Conservation (phyloP, 2,888 invertebrate genomes). For the Xestia ashworthii region DNA sequence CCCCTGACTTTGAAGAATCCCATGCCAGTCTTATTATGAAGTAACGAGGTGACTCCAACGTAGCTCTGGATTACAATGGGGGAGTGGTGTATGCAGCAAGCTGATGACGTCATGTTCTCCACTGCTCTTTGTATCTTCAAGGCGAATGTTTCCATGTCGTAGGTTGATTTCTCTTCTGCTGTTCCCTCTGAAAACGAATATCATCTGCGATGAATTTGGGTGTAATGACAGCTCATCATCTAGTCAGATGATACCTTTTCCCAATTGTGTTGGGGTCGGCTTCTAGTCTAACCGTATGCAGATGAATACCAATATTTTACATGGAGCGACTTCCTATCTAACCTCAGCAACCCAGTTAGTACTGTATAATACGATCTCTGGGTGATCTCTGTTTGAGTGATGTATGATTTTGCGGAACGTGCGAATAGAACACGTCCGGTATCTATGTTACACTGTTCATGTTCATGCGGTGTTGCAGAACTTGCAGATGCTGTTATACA, state of each 20-base stretch:
- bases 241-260: too few relatives aligned
- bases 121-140: constrained; percentile 90
- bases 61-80: constrained; percentile 95
- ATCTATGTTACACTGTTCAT: not conserved
- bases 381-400: not conserved
- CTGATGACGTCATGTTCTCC: constrained; percentile 84
- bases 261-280: too few relatives aligned
- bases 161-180: constrained; percentile 85
- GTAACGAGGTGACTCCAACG: constrained; percentile 94
- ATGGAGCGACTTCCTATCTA: too few relatives aligned
- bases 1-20: constrained; percentile 97
- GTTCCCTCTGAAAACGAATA: constrained; percentile 77
- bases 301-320: too few relatives aligned
- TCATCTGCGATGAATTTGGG: not conserved
- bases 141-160: constrained; percentile 92
- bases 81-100: constrained; percentile 91
- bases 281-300: too few relatives aligned
- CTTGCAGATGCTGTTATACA: not conserved
- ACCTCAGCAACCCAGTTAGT: too few relatives aligned
- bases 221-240: not conserved
- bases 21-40: constrained; percentile 95
- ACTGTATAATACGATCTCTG: too few relatives aligned
- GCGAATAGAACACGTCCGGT: too few relatives aligned
- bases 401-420: not conserved
- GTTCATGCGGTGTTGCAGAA: not conserved